phyloP scores from a whole-genome alignment of 2,113 vertebrate genomes.

The Trogon surrucura region DNA sequence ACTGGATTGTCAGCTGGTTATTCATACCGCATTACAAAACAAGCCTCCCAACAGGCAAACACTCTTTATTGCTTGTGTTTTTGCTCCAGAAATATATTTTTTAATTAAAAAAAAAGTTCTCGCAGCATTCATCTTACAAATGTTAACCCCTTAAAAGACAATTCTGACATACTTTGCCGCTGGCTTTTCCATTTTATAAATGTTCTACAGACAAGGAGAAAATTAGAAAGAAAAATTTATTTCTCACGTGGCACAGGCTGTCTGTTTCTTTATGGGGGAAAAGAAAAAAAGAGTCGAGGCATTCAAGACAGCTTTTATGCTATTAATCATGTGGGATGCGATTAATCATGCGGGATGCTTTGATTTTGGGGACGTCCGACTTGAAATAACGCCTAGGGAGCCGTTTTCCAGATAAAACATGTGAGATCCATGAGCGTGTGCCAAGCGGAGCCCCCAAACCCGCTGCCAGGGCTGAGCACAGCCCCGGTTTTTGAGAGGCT shows the following conservation, averaged over 20 bases:
- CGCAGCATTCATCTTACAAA: constrained; percentile 64
- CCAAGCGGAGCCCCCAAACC: background rate
- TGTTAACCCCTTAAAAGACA: constrained; percentile 67
- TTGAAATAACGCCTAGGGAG: background rate
- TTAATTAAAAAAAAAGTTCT: constrained; percentile 65
- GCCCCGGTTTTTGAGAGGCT: rapidly evolving
- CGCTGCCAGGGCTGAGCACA: background rate
- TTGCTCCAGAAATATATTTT: constrained; percentile 71
- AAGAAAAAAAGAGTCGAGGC: background rate
- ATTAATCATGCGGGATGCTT: background rate
- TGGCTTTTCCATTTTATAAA: constrained; percentile 57
- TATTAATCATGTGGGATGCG: background rate
- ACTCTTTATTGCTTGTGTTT: constrained; percentile 68
- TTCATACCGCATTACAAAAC: constrained; percentile 73
- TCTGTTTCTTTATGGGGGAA: background rate
- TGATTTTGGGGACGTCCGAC: background rate
- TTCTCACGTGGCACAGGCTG: background rate
- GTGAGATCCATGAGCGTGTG: rapidly evolving
- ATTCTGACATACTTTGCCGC: constrained; percentile 53
- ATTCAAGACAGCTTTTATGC: background rate
- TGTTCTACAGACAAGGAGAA: constrained; percentile 37
- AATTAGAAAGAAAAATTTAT: constrained; percentile 50
- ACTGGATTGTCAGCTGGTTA: constrained; percentile 68
- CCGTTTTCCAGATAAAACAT: background rate
- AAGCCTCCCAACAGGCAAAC: constrained; percentile 73